A percentile compares a stretch with the other conserved stretches of the same genome.
Conservation (phyloP, 2,113 vertebrate genomes). For the Sylvia atricapilla region DNA sequence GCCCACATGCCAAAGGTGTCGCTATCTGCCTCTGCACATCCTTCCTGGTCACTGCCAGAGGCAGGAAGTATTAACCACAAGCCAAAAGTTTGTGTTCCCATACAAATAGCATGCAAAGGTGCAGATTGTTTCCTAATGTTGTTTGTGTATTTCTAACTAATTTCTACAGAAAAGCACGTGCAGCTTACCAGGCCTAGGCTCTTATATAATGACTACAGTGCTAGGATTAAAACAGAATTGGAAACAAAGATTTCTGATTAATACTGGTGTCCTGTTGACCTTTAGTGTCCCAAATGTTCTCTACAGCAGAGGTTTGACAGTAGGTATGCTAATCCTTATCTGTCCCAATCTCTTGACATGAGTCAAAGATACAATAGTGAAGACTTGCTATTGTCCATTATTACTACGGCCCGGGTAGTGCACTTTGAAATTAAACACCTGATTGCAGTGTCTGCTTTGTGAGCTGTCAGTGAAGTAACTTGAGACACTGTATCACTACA, state of each 20-base stretch:
- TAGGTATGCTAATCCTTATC: not conserved
- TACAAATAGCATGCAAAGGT: conserved; percentile 12
- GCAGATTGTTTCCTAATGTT: not conserved
- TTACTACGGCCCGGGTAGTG: not conserved
- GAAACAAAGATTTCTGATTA: not conserved
- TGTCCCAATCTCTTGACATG: not conserved
- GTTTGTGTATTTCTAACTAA: conserved; percentile 2
- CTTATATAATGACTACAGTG: not conserved
- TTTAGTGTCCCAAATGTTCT: not conserved
- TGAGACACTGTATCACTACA: not conserved
- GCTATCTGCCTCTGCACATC: not conserved
- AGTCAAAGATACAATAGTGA: not conserved
- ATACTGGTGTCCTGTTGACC: not conserved
- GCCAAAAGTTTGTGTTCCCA: not conserved
- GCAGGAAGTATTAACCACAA: not conserved
- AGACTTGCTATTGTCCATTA: not conserved
- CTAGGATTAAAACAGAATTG: not conserved
- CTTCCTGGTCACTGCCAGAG: not conserved
- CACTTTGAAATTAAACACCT: not conserved
- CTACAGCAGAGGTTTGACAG: not conserved
- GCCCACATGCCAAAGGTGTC: not conserved
- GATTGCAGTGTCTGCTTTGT: not conserved
- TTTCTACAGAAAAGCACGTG: not conserved
- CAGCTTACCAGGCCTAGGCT: not conserved
- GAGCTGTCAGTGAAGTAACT: not conserved